phyloP scores from a whole-genome alignment of 2,888 invertebrate genomes.

The Tenthredo livida region DNA sequence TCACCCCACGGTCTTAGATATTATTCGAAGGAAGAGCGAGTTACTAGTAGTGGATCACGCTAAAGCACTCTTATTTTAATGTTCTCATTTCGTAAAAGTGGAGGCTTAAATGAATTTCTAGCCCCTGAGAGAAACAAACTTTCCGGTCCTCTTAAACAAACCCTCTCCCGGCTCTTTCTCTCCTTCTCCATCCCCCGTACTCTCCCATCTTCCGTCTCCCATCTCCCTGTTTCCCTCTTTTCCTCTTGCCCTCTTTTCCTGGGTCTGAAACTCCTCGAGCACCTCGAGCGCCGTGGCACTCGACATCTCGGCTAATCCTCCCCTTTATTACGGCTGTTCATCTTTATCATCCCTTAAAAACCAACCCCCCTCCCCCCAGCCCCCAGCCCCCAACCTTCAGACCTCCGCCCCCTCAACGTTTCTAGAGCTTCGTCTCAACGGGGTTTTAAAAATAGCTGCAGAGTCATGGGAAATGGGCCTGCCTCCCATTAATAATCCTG shows the following conservation, averaged over 20 bases:
- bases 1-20: not conserved
- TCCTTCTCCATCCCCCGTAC: not conserved
- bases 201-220: not conserved
- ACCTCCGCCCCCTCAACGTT: slow-evolving; percentile 4
- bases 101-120: slow-evolving; percentile 50
- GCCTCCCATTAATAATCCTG: slow-evolving; percentile 42
- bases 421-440: slow-evolving; percentile 42
- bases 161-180: slow-evolving; percentile 11
- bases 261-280: slow-evolving; percentile 20
- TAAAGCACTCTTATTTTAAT: slow-evolving; percentile 47
- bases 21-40: not conserved
- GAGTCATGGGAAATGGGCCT: slow-evolving; percentile 42
- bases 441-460: slow-evolving; percentile 49
- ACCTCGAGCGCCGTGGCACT: slow-evolving; percentile 41
- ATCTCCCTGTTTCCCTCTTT: not conserved
- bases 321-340: slow-evolving; percentile 60
- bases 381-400: slow-evolving; percentile 40
- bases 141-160: slow-evolving; percentile 45
- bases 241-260: not conserved
- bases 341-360: slow-evolving; percentile 62
- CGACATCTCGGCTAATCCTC: slow-evolving; percentile 54
- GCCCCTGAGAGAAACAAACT: slow-evolving; percentile 48
- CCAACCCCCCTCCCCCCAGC: slow-evolving; percentile 27
- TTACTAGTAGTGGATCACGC: slow-evolving; percentile 32
- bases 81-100: slow-evolving; percentile 49